Evolutionary conservation across 2,888 invertebrate genomes (phyloP).

Genomic region (Flexamia atlantica): DNA sequence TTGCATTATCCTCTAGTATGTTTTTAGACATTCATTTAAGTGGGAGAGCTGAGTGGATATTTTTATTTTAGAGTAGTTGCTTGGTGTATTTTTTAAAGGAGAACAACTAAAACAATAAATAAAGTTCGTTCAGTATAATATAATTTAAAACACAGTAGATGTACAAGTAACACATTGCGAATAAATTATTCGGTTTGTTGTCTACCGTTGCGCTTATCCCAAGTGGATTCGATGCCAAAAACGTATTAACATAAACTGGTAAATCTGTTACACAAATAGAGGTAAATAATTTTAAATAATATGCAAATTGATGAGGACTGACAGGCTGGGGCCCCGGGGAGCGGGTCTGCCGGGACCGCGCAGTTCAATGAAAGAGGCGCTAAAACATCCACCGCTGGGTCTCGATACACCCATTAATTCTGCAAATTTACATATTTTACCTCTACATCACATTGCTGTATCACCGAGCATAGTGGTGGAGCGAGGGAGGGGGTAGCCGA

Average conservation of each 20-base stretch:
- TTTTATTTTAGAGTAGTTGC: too few relatives aligned
- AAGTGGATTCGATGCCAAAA: neutral
- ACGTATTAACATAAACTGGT: neutral
- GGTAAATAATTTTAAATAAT: slow-evolving; percentile 31
- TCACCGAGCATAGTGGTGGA: neutral
- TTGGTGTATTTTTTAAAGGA: too few relatives aligned
- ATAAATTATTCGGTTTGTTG: neutral
- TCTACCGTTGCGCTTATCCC: neutral
- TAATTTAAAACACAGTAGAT: too few relatives aligned
- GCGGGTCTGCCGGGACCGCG: neutral
- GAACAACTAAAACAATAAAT: too few relatives aligned
- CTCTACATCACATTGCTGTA: slow-evolving; percentile 35
- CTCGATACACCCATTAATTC: slow-evolving; percentile 40
- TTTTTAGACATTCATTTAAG: too few relatives aligned
- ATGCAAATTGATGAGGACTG: slow-evolving; percentile 15
- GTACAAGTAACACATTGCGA: neutral
- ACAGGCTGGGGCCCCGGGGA: neutral
- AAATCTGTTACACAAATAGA: slow-evolving; percentile 26
- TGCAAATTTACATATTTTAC: slow-evolving; percentile 31
- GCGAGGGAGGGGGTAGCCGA: neutral
- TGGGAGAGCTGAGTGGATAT: too few relatives aligned
- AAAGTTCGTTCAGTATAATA: too few relatives aligned
- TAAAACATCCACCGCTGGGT: slow-evolving; percentile 19
- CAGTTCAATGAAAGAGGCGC: slow-evolving; percentile 34
- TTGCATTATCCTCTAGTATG: neutral